Conservation (phyloP, 2,888 invertebrate genomes). For the Tenthredo livida region DNA sequence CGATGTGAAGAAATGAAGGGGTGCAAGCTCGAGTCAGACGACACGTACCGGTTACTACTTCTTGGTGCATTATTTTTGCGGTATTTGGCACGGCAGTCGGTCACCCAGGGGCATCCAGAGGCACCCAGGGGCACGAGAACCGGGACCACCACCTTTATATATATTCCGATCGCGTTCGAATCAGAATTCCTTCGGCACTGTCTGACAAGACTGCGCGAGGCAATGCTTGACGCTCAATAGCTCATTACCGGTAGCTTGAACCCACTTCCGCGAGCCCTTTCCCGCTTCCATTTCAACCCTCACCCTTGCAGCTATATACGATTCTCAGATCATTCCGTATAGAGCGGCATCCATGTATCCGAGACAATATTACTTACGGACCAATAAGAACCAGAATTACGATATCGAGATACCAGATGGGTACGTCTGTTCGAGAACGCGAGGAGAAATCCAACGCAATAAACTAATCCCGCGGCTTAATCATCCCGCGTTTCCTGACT, state of each 20-base stretch:
- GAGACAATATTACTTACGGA: neutral
- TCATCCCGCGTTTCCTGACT: neutral
- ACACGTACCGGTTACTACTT: constrained; percentile 34
- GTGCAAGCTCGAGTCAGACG: constrained; percentile 28
- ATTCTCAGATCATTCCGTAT: neutral
- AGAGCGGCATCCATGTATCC: neutral
- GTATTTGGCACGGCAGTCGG: constrained; percentile 42
- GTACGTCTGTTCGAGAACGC: too few relatives aligned
- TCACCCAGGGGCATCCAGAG: neutral
- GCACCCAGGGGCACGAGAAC: neutral
- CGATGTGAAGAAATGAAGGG: neutral
- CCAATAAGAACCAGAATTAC: neutral
- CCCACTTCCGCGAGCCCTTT: constrained; percentile 55
- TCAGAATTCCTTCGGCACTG: constrained; percentile 53
- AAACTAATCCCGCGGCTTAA: neutral
- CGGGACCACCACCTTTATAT: constrained; percentile 12
- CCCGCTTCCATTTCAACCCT: constrained; percentile 7
- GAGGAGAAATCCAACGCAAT: neutral
- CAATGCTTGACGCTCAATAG: constrained; percentile 58
- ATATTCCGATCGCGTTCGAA: constrained; percentile 50
- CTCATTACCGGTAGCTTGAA: constrained; percentile 58
- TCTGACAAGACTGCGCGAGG: constrained; percentile 52
- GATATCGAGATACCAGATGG: neutral
- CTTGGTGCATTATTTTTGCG: constrained; percentile 50
- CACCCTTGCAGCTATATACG: neutral